Percentiles rank a stretch among this genome's conserved stretches.
These are phyloP conservation scores for Hypomesus transpacificus DNA, from an alignment of 2,113 vertebrate species.

Conservation along the genomic window DNA sequence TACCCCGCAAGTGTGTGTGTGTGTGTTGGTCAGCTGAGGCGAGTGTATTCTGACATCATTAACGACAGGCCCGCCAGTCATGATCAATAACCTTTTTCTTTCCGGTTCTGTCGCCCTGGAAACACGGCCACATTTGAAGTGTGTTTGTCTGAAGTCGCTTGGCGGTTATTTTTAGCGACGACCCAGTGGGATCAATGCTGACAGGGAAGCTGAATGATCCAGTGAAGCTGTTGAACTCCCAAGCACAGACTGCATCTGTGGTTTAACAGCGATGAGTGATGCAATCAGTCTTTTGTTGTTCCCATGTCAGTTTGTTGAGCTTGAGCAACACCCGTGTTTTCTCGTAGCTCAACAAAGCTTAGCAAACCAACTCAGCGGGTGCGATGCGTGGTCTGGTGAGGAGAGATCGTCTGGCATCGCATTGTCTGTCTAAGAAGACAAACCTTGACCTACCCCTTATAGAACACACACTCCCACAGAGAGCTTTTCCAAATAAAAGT, in stretches of 20 bases:
- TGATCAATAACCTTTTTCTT: too few relatives aligned
- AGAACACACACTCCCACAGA: too few relatives aligned
- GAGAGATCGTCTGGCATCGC: slow-evolving; percentile 12
- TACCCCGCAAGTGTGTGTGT: too few relatives aligned
- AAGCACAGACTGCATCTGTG: neutral
- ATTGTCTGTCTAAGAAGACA: neutral
- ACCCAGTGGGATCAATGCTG: neutral
- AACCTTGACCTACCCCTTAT: neutral
- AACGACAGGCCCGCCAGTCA: neutral
- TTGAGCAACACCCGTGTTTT: too few relatives aligned
- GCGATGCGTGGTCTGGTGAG: slow-evolving; percentile 10
- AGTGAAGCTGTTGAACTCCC: neutral
- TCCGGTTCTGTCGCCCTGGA: neutral
- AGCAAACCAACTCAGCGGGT: too few relatives aligned
- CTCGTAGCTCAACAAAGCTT: too few relatives aligned
- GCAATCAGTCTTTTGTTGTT: neutral
- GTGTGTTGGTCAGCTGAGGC: too few relatives aligned
- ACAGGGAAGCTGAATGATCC: neutral
- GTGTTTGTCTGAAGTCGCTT: slow-evolving; percentile 7
- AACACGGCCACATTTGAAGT: slow-evolving; percentile 4
- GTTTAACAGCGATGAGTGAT: neutral
- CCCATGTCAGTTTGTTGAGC: slow-evolving; percentile 1
- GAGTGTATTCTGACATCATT: slow-evolving; percentile 5
- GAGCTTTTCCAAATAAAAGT: neutral
- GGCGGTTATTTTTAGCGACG: slow-evolving; percentile 6